phyloP scores from a whole-genome alignment of 2,113 vertebrate species.

The Pelvicachromis taeniatus region DNA sequence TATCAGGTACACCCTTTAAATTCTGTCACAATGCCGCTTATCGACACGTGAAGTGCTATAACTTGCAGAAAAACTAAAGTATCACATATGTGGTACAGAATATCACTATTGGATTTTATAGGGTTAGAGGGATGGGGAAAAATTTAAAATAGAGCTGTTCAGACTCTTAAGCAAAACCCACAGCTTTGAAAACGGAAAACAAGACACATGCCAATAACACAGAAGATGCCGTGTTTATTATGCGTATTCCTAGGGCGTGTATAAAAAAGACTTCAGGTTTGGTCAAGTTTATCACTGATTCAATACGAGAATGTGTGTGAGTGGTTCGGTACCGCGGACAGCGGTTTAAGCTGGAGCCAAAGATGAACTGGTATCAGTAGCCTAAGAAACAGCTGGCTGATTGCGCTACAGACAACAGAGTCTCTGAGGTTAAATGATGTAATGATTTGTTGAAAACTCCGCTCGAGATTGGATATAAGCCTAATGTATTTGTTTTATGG shows the following conservation, averaged over 20 bases:
- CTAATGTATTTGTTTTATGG: not conserved
- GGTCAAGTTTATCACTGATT: not conserved
- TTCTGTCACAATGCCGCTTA: not conserved
- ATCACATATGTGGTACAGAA: not conserved
- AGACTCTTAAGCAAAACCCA: not conserved
- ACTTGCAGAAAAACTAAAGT: not conserved
- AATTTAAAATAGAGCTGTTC: not conserved
- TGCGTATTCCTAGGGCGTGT: not conserved
- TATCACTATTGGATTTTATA: not conserved
- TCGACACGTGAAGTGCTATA: not conserved
- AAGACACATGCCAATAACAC: not conserved
- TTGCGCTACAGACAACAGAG: not conserved
- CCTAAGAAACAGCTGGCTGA: not conserved
- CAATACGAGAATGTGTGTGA: not conserved
- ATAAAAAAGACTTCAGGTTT: not conserved
- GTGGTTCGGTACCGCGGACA: slow-evolving; percentile 57
- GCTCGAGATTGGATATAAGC: not conserved
- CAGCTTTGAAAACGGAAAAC: not conserved
- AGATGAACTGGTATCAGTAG: not conserved
- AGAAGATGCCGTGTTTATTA: not conserved
- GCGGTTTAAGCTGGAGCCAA: not conserved
- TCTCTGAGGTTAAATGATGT: not conserved
- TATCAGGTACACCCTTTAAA: not conserved
- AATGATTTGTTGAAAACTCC: not conserved
- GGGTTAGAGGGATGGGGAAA: not conserved